A percentile compares a stretch with the other conserved stretches of the same genome.
Evolutionary conservation across 2,888 invertebrate genomes (phyloP).

Genomic region (Ectemnius cavifrons): DNA sequence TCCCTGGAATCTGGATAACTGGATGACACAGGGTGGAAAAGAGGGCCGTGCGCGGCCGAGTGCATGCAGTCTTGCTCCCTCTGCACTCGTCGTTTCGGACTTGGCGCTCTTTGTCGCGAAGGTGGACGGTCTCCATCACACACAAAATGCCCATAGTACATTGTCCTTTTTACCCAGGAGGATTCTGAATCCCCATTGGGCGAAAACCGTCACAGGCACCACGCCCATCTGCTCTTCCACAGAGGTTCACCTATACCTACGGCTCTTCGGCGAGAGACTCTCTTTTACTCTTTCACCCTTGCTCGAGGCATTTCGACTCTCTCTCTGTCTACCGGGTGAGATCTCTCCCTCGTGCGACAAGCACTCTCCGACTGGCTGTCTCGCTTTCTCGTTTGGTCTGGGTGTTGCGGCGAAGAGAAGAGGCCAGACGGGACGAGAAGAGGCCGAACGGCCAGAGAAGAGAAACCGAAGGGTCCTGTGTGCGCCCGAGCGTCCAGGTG

Average conservation of each 20-base stretch:
- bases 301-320: constrained; percentile 28
- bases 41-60: background rate
- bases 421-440: constrained; percentile 5
- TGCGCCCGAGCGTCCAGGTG: constrained; percentile 22
- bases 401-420: constrained; percentile 21
- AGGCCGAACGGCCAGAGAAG: constrained; percentile 11
- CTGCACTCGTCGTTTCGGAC: constrained; percentile 64
- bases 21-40: background rate
- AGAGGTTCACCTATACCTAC: constrained; percentile 63
- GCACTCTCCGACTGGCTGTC: background rate
- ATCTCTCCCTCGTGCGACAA: constrained; percentile 9
- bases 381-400: background rate
- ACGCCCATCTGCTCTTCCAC: constrained; percentile 70
- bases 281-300: constrained; percentile 32
- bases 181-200: constrained; percentile 75
- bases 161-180: constrained; percentile 74
- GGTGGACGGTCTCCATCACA: constrained; percentile 62
- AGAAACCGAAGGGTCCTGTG: constrained; percentile 11
- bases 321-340: background rate
- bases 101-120: constrained; percentile 66
- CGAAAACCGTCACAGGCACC: constrained; percentile 73
- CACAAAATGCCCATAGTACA: constrained; percentile 67
- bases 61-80: constrained; percentile 29
- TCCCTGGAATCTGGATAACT: background rate
- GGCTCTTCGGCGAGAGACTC: constrained; percentile 48